phyloP scores from a whole-genome alignment of 2,113 vertebrate species.

The Nicator chloris region DNA sequence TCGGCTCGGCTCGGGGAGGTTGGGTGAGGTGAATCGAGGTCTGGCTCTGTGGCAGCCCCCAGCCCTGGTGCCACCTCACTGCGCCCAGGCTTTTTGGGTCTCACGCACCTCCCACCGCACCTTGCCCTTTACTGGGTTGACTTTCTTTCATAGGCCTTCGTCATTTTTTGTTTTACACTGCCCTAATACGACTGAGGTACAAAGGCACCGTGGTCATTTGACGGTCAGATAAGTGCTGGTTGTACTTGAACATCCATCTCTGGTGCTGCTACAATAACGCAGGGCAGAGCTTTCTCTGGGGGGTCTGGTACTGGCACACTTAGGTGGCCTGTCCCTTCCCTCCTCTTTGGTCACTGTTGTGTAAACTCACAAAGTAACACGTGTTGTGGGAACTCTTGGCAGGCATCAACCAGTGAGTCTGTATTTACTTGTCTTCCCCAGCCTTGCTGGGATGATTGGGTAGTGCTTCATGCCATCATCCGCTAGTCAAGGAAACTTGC shows the following conservation, averaged over 20 bases:
- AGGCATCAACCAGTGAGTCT: not conserved
- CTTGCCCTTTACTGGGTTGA: not conserved
- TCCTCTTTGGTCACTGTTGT: not conserved
- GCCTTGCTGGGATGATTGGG: not conserved
- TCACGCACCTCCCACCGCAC: not conserved
- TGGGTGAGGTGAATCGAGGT: not conserved
- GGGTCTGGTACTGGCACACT: not conserved
- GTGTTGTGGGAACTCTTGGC: not conserved
- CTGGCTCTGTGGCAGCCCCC: not conserved
- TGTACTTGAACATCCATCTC: not conserved
- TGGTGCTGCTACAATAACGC: not conserved
- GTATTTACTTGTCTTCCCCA: not conserved
- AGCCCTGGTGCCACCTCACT: not conserved
- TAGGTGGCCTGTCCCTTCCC: not conserved
- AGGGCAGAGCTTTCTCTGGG: not conserved
- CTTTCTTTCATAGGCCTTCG: conserved; percentile 2
- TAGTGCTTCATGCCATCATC: not conserved
- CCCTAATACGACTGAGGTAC: not conserved
- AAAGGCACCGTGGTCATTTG: not conserved
- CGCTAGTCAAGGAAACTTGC: not conserved
- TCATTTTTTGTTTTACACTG: not conserved
- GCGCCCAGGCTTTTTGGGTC: not conserved
- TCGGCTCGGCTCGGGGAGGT: not conserved
- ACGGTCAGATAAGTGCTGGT: not conserved
- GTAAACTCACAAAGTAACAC: not conserved